Evolutionary conservation across 2,797 vertebrate genomes (phyloP), one percentile per base, ranked within the genome.

Genomic region (Odontamblyopus rebecca): DNA sequence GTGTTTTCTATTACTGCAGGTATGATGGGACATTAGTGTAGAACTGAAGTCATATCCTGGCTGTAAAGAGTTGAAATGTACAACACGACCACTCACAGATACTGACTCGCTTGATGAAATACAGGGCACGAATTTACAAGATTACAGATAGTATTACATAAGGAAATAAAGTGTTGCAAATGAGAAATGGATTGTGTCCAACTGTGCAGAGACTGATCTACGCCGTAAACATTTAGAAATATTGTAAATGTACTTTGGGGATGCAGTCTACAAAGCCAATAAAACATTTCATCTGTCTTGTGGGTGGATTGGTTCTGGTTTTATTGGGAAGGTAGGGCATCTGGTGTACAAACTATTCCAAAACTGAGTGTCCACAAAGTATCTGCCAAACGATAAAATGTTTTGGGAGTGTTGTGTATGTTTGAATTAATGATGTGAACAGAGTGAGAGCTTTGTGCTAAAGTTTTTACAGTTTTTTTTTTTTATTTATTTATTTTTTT

Each of bases 11-110:
- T 74, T 70, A 70, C 66, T 69, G 51, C 29, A 26, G 13, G 5
- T 73, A 68, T 68, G 64, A 69, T 53, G 29, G 70, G 67, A 68
- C 60, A 77, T 69, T 9, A 51, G 74, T 63, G 61, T 57, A 11
- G 67, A 66, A 67, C 67, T 59, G 4, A 57, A 67, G 29, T 70
- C 69, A 68, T 67, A 75, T 61, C 67, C 44, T 67, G 53, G 27
- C 72, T 15, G 27, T 48, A 72, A 32, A 27, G 63, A 68, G 23
- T 71, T 66, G 27, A 51, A 76, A 26, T 2, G 19, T 38, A 51
- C 23, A 51, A 54, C 54, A 5, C 18, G n/a, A 65, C n/a, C 29
- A 41, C 60, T 48, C 57, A 57, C 51, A 3, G 16, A 61, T 16
- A 41, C n/a, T 41, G 19, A 38, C 27, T 35, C 61, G n/a, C 44